Evolutionary conservation across 2,888 invertebrate species (phyloP), one percentile per base, ranked within the genome.

Genomic region (Cyclophora punctaria): DNA sequence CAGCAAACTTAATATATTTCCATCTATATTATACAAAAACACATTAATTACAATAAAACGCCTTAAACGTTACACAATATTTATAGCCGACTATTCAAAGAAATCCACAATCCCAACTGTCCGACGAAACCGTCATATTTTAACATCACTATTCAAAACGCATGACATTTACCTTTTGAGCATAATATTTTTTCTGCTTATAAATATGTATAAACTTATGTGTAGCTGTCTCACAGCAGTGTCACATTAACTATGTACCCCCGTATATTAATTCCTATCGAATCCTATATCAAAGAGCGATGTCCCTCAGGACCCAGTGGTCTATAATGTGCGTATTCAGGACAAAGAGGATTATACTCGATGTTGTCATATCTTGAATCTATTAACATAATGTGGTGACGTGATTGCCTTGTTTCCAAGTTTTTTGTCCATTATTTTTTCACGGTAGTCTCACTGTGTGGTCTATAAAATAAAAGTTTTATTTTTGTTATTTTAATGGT

Each of bases 341-440:
- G 78, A 81, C 80, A 86, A 88, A 86, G 87, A 73, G 86, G 87
- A 86, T 88, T 88, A 87, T 76, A 69, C 71, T 70, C 71, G 60
- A 75, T 81, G 83, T 80, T 81, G 83, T 85, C 83, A 84, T 83
- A 84, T 83, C 77, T 75, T 68, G 50, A 60, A 66, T 64, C 75
- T 80, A 83, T 86, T 86, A 87, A 69, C 83, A 83, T 87, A 85
- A 85, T 84, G 73, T 72, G 78, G 66, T 78, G 81, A 81, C 77
- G 76, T 73, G 75, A 75, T 81, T 77, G 69, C 66, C 77, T 78
- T 78, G 77, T 80, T 64, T 55, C 55, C 4, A 5, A 37, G 2
- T 56, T 66, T 68, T 73, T 75, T 76, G 75, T 71, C 60, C 52
- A 58, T 55, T 59, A 63, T 70, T 73, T 75, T 78, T 77, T 70